Conservation (phyloP, 2,888 invertebrate species). For the Cephus pygmeus region DNA sequence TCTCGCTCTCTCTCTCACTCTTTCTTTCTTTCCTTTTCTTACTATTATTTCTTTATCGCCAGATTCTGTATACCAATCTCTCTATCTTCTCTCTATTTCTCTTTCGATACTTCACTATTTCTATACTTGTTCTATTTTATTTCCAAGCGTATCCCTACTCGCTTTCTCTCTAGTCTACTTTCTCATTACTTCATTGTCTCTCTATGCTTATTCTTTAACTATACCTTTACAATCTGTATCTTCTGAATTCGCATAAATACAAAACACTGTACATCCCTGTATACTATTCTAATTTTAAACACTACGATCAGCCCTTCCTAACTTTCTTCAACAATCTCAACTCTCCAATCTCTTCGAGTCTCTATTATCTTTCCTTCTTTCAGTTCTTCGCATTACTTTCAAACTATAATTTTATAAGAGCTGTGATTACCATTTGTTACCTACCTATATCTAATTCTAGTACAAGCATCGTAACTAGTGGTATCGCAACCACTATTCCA, state of each 20-base stretch:
- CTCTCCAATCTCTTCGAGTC: not conserved
- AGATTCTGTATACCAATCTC: conserved; percentile 8
- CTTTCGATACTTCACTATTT: not conserved
- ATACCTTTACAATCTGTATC: conserved; percentile 3
- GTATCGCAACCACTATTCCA: not conserved
- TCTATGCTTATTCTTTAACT: conserved; percentile 6
- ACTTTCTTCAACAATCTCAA: not conserved
- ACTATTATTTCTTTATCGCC: conserved; percentile 8
- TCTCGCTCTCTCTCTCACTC: not conserved
- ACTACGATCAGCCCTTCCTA: not conserved
- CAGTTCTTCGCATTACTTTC: not conserved
- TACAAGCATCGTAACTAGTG: not conserved
- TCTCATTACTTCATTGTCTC: not conserved
- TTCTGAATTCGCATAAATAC: not conserved
- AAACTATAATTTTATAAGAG: conserved; percentile 3
- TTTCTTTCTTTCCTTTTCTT: conserved; percentile 1
- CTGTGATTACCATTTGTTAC: conserved; percentile 9
- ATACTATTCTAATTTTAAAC: not conserved
- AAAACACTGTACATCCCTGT: not conserved
- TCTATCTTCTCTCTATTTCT: conserved; percentile 10
- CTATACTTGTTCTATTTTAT: not conserved
- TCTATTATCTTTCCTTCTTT: conserved; percentile 16
- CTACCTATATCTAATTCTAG: not conserved
- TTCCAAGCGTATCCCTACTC: not conserved
- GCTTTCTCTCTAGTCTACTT: conserved; percentile 2